phyloP scores from a whole-genome alignment of 2,888 invertebrate genomes.

The Atherix ibis region DNA sequence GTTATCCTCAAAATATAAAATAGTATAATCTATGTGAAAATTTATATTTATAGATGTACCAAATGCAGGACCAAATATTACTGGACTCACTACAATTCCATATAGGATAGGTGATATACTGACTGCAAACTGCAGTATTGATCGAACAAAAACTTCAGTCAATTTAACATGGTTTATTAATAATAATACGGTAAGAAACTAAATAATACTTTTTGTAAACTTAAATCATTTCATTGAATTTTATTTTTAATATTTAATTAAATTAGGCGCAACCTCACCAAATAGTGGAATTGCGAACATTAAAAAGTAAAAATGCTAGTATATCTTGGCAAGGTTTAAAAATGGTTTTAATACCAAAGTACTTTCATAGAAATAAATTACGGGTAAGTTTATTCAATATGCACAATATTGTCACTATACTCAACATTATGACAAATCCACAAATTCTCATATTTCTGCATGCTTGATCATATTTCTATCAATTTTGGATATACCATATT shows the following conservation, averaged over 20 bases:
- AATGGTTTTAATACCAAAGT: slow-evolving; percentile 13
- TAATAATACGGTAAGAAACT: slow-evolving; percentile 12
- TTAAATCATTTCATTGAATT: not conserved
- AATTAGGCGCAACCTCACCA: slow-evolving; percentile 10
- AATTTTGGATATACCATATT: no score
- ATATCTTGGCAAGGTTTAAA: slow-evolving; percentile 7
- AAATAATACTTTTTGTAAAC: no score
- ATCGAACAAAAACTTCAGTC: slow-evolving; percentile 10
- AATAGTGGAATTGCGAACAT: slow-evolving; percentile 5
- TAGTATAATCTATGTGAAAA: no score
- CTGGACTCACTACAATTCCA: slow-evolving; percentile 6
- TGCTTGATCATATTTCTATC: no score
- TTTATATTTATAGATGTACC: no score
- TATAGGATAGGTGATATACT: slow-evolving; percentile 19
- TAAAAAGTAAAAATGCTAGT: no score
- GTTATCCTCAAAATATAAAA: no score
- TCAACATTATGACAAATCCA: no score
- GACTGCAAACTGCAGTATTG: slow-evolving; percentile 12
- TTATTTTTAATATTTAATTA: slow-evolving; percentile 1
- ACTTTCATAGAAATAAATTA: slow-evolving; percentile 12
- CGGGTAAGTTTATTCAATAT: slow-evolving; percentile 9
- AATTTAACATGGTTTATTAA: slow-evolving; percentile 14
- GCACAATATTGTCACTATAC: no score
- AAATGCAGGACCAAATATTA: slow-evolving; percentile 9
- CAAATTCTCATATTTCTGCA: no score